A percentile compares a stretch with the other conserved stretches of the same genome.
Conservation (phyloP, 2,797 vertebrate species). For the Urocyon cinereoargenteus region DNA sequence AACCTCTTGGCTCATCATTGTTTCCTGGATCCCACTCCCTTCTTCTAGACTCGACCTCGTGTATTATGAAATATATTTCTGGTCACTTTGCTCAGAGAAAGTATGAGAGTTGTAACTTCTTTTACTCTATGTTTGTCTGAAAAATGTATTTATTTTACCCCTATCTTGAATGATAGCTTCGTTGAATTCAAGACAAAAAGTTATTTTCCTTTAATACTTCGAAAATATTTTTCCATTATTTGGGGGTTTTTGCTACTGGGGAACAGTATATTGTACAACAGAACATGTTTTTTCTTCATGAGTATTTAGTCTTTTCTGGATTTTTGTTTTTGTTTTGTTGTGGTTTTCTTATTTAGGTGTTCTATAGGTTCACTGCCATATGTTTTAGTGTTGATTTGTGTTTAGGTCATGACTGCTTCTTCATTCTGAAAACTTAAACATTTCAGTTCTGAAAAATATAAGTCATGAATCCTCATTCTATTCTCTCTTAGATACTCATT, state of each 20-base stretch:
- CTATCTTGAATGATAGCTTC: not conserved
- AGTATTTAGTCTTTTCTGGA: not conserved
- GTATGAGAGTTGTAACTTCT: not conserved
- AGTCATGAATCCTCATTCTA: not conserved
- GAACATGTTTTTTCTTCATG: not conserved
- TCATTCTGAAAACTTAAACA: not conserved
- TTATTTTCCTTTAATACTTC: not conserved
- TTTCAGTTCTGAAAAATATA: not conserved
- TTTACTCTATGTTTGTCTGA: not conserved
- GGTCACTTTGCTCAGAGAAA: not conserved
- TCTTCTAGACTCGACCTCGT: not conserved
- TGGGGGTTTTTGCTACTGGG: not conserved
- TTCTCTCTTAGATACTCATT: not conserved
- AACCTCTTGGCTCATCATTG: not conserved
- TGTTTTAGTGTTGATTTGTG: not conserved
- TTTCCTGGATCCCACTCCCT: not conserved
- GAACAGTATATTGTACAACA: not conserved
- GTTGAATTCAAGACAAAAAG: not conserved
- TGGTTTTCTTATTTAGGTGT: not conserved
- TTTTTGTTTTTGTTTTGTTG: not conserved
- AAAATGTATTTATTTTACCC: not conserved
- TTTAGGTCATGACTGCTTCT: not conserved
- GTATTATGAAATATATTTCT: not conserved
- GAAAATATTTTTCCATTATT: conserved; percentile 9
- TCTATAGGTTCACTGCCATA: not conserved